Base-by-base conservation (phyloP, 2,113 vertebrate genomes). In the Esox niger region DNA sequence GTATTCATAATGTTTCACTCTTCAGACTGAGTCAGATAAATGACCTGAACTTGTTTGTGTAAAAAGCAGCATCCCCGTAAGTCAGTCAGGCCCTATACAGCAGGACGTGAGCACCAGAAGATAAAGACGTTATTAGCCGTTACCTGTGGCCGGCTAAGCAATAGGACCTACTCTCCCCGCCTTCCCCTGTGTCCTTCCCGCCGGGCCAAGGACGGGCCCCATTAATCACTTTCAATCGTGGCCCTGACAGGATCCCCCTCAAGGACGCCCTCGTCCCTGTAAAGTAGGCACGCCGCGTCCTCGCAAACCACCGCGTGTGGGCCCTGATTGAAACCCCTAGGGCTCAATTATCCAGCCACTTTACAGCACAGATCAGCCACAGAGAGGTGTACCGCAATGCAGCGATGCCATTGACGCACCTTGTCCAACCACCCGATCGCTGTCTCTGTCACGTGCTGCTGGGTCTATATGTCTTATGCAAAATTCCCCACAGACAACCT, bases 191-290 rank as follows among this genome's bases (percentile, higher is more conserved):
- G 75, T 82, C 84, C 79, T 82, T 80, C 84, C 86, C 78, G 81
- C 78, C 84, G 82, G 77, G n/a, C 79, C 73, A 63, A 64, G 75
- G 83, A 86, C 82, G 75, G 76, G 78, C 79, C 82, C 81, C 80
- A 89, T 90, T 90, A 92, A 91, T 91, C 88, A 89, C 87, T 66
- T 84, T 85, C 87, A 87, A 83, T 84, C 84, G 84, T 60, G 80
- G 71, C 81, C 6, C 78, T 87, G 86, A 86, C 88, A 86, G 87
- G 82, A 86, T 87, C 82, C 87, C 86, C 84, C 86, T 88, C 85
- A 90, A 91, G 90, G 90, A 89, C 88, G 75, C 79, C 69, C 72
- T 82, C 60, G 73, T 69, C 76, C 71, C 62, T 77, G 82, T 67
- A 43, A 43, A 17, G 38, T 15, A 43, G 38, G 17, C 38, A 75